Evolutionary conservation across 2,888 invertebrate species (phyloP).

Genomic region (Melanchra persicariae): DNA sequence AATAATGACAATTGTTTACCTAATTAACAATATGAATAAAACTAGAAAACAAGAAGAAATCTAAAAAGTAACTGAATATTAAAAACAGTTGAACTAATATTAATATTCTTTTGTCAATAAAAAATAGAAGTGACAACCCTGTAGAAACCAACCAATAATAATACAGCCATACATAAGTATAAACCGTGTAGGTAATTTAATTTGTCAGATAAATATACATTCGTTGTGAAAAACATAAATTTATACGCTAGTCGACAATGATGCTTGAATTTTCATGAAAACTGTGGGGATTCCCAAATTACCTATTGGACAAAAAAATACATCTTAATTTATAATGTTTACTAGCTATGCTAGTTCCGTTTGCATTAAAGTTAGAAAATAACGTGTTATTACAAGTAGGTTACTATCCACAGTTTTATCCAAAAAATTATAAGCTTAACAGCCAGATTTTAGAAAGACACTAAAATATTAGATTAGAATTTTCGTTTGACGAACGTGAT

Average conservation of each 20-base stretch:
- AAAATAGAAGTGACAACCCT: constrained; percentile 47
- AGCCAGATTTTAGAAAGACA: too few species aligned
- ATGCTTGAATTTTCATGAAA: constrained; percentile 20
- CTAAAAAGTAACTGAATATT: too few species aligned
- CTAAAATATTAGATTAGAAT: too few species aligned
- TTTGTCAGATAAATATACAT: constrained; percentile 52
- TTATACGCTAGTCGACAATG: constrained; percentile 23
- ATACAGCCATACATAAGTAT: constrained; percentile 36
- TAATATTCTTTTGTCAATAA: not conserved
- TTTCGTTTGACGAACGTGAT: too few species aligned
- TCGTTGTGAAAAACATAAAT: constrained; percentile 37
- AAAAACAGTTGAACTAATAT: too few species aligned
- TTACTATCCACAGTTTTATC: not conserved
- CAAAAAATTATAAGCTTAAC: not conserved
- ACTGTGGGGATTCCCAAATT: constrained; percentile 42
- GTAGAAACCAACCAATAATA: constrained; percentile 40
- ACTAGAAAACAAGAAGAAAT: too few species aligned
- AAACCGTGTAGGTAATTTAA: constrained; percentile 61
- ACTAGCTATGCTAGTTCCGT: constrained; percentile 11
- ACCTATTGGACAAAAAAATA: constrained; percentile 1
- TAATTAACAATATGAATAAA: not conserved
- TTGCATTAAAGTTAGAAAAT: not conserved
- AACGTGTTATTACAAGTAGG: not conserved
- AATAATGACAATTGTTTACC: not conserved
- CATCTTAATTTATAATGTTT: constrained; percentile 10